phyloP scores from a whole-genome alignment of 2,888 invertebrate genomes.

The Schrankia costaestrigalis region DNA sequence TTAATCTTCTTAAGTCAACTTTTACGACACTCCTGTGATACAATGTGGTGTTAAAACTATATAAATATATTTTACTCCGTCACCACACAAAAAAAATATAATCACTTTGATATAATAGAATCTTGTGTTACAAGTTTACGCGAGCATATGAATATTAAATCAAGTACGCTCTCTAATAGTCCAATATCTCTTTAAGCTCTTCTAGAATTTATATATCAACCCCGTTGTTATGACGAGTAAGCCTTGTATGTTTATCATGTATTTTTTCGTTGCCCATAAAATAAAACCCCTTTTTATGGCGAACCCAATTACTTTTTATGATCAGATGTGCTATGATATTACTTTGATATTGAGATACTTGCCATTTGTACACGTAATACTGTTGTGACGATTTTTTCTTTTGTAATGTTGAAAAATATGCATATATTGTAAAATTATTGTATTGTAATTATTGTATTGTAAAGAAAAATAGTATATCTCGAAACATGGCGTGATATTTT shows the following conservation, averaged over 20 bases:
- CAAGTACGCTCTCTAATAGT: constrained; percentile 10
- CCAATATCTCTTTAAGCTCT: constrained; percentile 17
- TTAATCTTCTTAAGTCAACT: no score
- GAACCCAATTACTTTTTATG: constrained; percentile 78
- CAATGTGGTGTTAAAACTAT: no score
- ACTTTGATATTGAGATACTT: constrained; percentile 62
- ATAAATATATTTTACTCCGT: no score
- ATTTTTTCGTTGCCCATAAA: constrained; percentile 67
- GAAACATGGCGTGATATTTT: no score
- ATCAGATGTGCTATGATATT: constrained; percentile 67
- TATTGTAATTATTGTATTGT: no score
- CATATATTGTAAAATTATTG: no score
- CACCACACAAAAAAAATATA: no score
- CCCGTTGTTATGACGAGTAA: constrained; percentile 49
- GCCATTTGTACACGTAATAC: constrained; percentile 51
- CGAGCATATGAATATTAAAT: no score
- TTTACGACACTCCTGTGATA: no score
- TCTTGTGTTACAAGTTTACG: no score
- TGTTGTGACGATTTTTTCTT: constrained; percentile 38
- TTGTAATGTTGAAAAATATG: constrained; percentile 35
- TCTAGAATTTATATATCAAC: constrained; percentile 34
- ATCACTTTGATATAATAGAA: no score
- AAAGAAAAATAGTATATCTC: no score
- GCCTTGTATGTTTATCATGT: constrained; percentile 70
- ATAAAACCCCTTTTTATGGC: constrained; percentile 76